Conservation (phyloP, 2,797 vertebrate genomes). For the Platalea minor region DNA sequence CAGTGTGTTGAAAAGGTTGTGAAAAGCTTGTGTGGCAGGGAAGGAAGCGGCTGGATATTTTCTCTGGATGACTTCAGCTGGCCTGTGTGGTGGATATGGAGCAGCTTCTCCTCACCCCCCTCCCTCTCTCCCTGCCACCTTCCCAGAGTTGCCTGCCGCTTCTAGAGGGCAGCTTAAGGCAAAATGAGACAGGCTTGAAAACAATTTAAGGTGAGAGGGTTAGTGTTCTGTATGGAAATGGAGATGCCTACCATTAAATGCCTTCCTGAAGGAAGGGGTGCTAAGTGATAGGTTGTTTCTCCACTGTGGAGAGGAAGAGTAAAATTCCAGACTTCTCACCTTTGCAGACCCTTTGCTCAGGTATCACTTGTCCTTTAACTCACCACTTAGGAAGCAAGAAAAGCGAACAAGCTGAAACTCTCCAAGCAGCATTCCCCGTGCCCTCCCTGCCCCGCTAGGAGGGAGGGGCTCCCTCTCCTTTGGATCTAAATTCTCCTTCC, state of each 20-base stretch:
- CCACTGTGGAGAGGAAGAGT: neutral
- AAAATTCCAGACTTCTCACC: neutral
- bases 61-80: neutral
- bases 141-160: neutral
- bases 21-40: neutral
- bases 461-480: neutral
- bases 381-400: neutral
- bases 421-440: neutral
- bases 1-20: neutral
- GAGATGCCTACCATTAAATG: neutral
- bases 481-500: neutral
- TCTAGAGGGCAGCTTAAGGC: neutral
- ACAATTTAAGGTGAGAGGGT: neutral
- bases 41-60: neutral
- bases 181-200: neutral
- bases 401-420: neutral
- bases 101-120: neutral
- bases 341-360: neutral
- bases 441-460: neutral
- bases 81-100: neutral
- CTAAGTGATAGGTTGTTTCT: neutral
- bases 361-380: neutral
- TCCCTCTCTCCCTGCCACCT: neutral
- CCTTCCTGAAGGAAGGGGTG: neutral
- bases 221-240: neutral